phyloP scores from a whole-genome alignment of 2,888 invertebrate species.

The Drosophila incognita region DNA sequence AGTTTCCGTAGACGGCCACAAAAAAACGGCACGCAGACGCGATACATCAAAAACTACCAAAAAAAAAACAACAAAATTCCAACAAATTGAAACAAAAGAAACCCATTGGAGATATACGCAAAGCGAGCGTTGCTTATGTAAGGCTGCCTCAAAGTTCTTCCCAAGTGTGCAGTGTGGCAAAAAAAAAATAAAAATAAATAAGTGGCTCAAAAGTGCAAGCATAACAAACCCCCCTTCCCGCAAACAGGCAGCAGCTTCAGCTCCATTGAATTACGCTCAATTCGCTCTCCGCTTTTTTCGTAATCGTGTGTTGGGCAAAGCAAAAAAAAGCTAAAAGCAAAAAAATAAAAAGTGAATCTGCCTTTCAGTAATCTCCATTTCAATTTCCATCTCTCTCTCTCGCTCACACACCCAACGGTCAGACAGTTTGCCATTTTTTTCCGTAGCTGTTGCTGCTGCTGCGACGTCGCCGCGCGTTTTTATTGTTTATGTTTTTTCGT shows the following conservation, averaged over 20 bases:
- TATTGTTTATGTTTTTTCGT: constrained; percentile 79
- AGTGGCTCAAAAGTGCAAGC: constrained; percentile 40
- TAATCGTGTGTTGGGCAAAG: constrained; percentile 66
- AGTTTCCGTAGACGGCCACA: constrained; percentile 86
- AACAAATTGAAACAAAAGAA: constrained; percentile 14
- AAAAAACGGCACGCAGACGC: constrained; percentile 68
- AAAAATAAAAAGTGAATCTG: constrained; percentile 73
- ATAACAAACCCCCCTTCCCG: constrained; percentile 37
- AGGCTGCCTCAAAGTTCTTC: constrained; percentile 55
- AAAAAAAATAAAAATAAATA: constrained; percentile 5
- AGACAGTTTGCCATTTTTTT: constrained; percentile 63
- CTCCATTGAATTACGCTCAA: constrained; percentile 61
- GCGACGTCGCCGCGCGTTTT: constrained; percentile 57
- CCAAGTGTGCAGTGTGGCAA: constrained; percentile 56
- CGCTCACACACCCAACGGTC: constrained; percentile 45
- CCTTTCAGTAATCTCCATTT: constrained; percentile 63
- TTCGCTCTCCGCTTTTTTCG: constrained; percentile 68
- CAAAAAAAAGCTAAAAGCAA: constrained; percentile 33
- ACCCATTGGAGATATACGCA: constrained; percentile 20
- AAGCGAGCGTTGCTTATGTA: constrained; percentile 47
- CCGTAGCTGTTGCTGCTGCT: constrained; percentile 35
- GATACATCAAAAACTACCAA: constrained; percentile 26
- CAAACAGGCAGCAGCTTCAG: constrained; percentile 48
- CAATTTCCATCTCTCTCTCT: constrained; percentile 60
- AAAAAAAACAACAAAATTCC: constrained; percentile 27